Conservation (phyloP, 2,113 vertebrate species). For the Nyctibius bracteatus region DNA sequence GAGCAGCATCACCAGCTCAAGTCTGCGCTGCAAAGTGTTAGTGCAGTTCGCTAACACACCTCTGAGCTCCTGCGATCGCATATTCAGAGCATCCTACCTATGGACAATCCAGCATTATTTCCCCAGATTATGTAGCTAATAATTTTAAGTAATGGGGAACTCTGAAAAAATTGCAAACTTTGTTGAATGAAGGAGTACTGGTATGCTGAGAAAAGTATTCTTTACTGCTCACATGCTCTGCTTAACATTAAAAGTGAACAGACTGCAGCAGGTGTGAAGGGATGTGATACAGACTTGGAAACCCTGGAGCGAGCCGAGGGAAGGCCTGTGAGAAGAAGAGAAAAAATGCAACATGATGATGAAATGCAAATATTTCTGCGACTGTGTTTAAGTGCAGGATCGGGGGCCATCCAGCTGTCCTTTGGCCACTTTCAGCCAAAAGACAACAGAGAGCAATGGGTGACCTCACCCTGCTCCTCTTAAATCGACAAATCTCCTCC, state of each 20-base stretch:
- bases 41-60: not conserved
- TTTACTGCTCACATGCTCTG: not conserved
- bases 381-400: not conserved
- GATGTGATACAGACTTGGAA: conserved; percentile 2
- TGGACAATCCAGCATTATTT: not conserved
- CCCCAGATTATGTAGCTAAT: not conserved
- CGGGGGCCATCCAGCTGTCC: not conserved
- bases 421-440: not conserved
- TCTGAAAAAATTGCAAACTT: not conserved
- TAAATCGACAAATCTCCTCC: not conserved
- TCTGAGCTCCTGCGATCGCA: not conserved
- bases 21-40: not conserved
- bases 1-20: not conserved
- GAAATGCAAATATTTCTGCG: not conserved
- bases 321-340: not conserved
- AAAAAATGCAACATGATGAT: conserved; percentile 14
- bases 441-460: not conserved
- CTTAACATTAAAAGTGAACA: not conserved
- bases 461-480: conserved; percentile 31
- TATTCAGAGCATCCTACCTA: not conserved
- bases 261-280: not conserved
- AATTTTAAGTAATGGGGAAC: not conserved
- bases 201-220: not conserved
- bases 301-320: not conserved
- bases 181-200: not conserved